Conservation (phyloP, 1,140 invertebrate species). For the Bursaphelenchus mucronatus region DNA sequence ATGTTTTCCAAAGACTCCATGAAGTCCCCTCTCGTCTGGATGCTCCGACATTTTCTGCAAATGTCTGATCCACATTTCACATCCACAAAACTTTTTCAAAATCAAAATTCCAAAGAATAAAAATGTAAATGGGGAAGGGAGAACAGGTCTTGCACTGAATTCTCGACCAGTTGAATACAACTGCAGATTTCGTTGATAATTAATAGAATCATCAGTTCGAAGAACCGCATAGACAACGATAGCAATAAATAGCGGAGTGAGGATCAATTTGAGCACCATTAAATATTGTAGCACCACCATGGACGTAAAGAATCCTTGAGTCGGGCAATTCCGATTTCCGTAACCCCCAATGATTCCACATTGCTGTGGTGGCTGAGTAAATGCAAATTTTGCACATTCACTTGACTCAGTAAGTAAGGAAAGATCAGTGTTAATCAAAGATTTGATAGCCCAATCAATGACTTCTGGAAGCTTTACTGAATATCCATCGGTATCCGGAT, state of each 20-base stretch:
- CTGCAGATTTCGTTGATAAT: too few species aligned
- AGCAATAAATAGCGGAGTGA: conserved; percentile 56
- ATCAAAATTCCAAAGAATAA: conserved; percentile 42
- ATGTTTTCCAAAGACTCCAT: conserved; percentile 10
- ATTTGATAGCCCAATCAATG: conserved; percentile 48
- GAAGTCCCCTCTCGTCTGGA: conserved; percentile 27
- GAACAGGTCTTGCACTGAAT: conserved; percentile 35
- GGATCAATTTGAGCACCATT: conserved; percentile 52
- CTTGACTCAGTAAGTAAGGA: conserved; percentile 37
- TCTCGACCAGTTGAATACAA: too few species aligned
- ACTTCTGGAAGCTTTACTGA: conserved; percentile 20
- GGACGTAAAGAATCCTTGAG: conserved; percentile 1
- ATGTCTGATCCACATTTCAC: conserved; percentile 12
- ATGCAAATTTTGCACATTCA: conserved; percentile 36
- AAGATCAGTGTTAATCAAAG: conserved; percentile 56
- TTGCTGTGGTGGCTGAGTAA: conserved; percentile 25
- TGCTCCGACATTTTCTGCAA: conserved; percentile 26
- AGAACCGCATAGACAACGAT: conserved; percentile 32
- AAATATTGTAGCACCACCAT: conserved; percentile 50
- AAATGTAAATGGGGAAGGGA: conserved; percentile 56
- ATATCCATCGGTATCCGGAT: conserved; percentile 39
- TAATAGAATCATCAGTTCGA: too few species aligned
- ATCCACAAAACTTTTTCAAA: conserved; percentile 26
- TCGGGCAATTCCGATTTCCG: conserved; percentile 33
- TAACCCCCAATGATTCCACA: conserved; percentile 40